Evolutionary conservation across 2,888 invertebrate species (phyloP).

Genomic region (Tridacna crocea): DNA sequence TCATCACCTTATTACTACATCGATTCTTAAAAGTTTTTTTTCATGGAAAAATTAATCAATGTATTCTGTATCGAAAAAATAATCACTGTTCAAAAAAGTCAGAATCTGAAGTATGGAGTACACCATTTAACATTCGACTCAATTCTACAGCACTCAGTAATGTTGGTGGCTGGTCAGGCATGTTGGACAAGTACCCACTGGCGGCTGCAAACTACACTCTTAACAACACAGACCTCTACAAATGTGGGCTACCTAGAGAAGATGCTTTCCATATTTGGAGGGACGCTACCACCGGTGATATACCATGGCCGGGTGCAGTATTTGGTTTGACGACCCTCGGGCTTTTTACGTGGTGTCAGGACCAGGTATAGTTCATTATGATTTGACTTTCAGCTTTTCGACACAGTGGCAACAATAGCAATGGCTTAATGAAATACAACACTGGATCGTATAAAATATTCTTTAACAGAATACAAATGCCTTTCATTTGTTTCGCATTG

Average conservation of each 20-base stretch:
- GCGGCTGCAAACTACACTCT: conserved; percentile 82
- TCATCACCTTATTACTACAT: no score
- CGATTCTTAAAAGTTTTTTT: no score
- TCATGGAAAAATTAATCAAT: no score
- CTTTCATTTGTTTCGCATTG: no score
- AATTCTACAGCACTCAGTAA: conserved; percentile 65
- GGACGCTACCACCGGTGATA: conserved; percentile 72
- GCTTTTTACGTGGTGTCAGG: conserved; percentile 81
- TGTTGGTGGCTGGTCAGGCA: conserved; percentile 85
- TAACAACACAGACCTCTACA: conserved; percentile 66
- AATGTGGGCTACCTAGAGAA: conserved; percentile 76
- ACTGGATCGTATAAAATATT: no score
- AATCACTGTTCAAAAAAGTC: no score
- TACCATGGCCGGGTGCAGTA: conserved; percentile 81
- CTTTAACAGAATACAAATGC: no score
- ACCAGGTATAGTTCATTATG: conserved; percentile 73
- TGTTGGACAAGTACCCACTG: conserved; percentile 82
- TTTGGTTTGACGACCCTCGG: conserved; percentile 80
- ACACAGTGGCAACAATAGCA: background rate
- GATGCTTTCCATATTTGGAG: conserved; percentile 79
- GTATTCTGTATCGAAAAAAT: no score
- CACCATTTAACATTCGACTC: background rate
- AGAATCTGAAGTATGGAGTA: no score
- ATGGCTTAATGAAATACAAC: no score
- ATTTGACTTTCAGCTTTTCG: background rate